These are phyloP conservation scores for Drosophila merina DNA, from an alignment of 2,888 invertebrate species.

Conservation along the genomic window DNA sequence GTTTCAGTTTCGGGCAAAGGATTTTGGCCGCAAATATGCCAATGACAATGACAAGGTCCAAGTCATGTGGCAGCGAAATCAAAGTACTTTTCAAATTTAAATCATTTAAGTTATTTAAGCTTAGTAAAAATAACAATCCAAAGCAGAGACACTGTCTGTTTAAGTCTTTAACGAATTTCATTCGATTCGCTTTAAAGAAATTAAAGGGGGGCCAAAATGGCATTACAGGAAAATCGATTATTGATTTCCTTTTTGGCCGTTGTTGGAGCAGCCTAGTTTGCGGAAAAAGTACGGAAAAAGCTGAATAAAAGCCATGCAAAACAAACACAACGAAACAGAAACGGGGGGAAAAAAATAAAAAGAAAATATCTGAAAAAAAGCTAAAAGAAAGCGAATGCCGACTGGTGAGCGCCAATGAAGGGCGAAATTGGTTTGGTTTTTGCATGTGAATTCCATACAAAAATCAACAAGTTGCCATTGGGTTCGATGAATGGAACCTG, in stretches of 20 bases:
- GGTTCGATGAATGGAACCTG: conserved; percentile 71
- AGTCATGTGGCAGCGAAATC: neutral
- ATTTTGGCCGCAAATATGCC: conserved; percentile 15
- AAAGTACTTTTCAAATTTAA: neutral
- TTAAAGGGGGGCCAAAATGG: conserved; percentile 13
- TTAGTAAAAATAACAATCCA: neutral
- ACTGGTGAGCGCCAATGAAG: conserved; percentile 69
- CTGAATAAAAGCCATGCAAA: conserved; percentile 52
- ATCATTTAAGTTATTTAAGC: neutral
- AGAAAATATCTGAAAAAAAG: neutral
- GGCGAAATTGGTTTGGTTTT: conserved; percentile 79
- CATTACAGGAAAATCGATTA: conserved; percentile 69
- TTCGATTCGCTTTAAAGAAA: conserved; percentile 20
- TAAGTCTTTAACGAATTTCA: neutral
- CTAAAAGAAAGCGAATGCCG: conserved; percentile 29
- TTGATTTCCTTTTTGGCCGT: conserved; percentile 58
- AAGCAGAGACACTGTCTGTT: neutral
- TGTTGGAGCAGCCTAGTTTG: conserved; percentile 66
- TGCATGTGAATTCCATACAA: conserved; percentile 75
- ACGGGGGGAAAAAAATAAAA: neutral
- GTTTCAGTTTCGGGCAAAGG: conserved; percentile 44
- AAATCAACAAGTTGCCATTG: conserved; percentile 81
- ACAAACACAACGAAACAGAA: conserved; percentile 52
- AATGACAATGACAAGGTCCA: neutral
- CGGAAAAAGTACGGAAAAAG: conserved; percentile 16